Evolutionary conservation across 2,113 vertebrate species (phyloP), one percentile per base, ranked within the genome.

Genomic region (Caretta caretta): DNA sequence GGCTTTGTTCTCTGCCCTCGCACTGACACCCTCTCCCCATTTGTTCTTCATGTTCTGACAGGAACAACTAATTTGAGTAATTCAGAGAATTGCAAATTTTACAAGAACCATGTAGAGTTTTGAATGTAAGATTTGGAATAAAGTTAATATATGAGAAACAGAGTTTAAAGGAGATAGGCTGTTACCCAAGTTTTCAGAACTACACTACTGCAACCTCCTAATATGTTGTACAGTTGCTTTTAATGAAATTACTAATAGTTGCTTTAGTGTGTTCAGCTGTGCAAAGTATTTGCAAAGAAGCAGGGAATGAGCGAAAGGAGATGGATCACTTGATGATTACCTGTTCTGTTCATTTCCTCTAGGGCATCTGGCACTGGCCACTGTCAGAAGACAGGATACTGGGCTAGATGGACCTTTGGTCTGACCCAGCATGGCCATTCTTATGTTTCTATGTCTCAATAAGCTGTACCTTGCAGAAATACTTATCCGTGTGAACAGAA

Each of bases 21-120:
- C 42, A 65, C 54, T 3, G 80, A 27, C 12, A 11, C 27, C 59
- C 25, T 31, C 29, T 35, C 62, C 31, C 31, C 62, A 65, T 65
- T 65, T 65, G 5, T 65, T 14, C 1, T 72, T 72, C 11, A 51
- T 6, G 1, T 46, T 84, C 19, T 79, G 42, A 51, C 6, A 62
- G 13, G 83, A 93, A 48, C 22, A 93, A 90, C 75, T 95, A 84
- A 95, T 94, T 89, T 83, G 50, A 89, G 65, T 89, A 94, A 93
- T 89, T 96, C 75, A 78, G 16, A 8, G 84, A 90, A 90, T 50
- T 83, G 59, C 16, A 88, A 92, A 6, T 49, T 90, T 80, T n/a
- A 4, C 48, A 96, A 78, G 24, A 95, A 80, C 24, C 90, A 83
- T 24, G 24, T 3, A 84, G 10, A 14, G 53, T 54, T 87, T 87